Percentiles rank a stretch among this genome's conserved stretches.
These are phyloP conservation scores for Climacteris rufus DNA, from an alignment of 2,113 vertebrate genomes.

Conservation along the genomic window DNA sequence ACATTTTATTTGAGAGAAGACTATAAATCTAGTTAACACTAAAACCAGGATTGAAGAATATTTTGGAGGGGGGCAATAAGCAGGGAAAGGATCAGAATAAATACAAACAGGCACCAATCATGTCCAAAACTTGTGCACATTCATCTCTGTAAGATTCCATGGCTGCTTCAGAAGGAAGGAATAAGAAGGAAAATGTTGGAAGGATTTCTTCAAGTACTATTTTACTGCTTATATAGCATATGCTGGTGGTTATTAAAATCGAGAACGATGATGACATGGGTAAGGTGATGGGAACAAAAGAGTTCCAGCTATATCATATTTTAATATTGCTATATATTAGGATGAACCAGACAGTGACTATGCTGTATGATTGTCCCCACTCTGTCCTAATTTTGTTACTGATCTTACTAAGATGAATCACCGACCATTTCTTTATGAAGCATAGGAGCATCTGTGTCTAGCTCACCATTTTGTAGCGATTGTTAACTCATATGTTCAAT, in stretches of 20 bases:
- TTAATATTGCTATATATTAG: neutral
- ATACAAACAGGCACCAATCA: neutral
- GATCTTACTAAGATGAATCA: neutral
- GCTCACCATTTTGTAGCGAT: neutral
- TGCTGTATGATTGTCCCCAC: neutral
- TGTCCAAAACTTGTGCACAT: neutral
- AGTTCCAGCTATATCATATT: neutral
- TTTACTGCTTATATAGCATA: neutral
- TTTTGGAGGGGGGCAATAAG: neutral
- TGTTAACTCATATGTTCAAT: neutral
- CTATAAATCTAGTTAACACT: neutral
- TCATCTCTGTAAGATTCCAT: neutral
- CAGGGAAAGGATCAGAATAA: neutral
- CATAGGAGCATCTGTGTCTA: neutral
- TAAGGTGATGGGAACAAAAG: neutral
- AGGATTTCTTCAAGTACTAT: neutral
- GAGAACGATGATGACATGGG: neutral
- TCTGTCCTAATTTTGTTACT: neutral
- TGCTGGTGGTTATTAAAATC: neutral
- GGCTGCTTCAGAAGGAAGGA: neutral
- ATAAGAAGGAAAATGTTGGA: neutral
- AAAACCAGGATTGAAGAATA: neutral
- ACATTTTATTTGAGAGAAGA: neutral
- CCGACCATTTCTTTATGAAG: neutral
- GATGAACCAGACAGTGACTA: neutral